These are phyloP conservation scores for Clarias laeviceps DNA, from an alignment of 2,797 vertebrate genomes.

Conservation along the genomic window DNA sequence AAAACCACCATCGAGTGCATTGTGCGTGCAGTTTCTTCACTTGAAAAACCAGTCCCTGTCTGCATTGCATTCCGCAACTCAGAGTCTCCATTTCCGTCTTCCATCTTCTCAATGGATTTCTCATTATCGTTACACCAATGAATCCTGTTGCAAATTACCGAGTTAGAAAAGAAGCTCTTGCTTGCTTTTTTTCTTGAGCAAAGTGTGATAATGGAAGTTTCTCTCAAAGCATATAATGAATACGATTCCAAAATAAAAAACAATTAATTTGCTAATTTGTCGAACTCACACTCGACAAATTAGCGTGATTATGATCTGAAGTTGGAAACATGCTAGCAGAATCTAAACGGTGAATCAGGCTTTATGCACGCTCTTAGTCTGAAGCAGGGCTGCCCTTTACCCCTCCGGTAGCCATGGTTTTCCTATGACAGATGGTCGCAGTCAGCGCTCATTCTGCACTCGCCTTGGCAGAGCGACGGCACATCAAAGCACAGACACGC, in stretches of 20 bases:
- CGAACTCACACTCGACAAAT: neutral
- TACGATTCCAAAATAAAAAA: neutral
- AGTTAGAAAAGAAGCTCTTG: too few relatives aligned
- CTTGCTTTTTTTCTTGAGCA: too few relatives aligned
- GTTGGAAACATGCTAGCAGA: slow-evolving; percentile 36
- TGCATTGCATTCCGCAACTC: neutral
- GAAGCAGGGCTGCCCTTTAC: slow-evolving; percentile 52
- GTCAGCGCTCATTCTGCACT: slow-evolving; percentile 47
- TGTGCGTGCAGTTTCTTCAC: neutral
- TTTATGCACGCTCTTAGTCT: slow-evolving; percentile 44
- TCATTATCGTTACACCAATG: neutral
- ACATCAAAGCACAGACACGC: slow-evolving; percentile 30
- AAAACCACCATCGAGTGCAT: neutral
- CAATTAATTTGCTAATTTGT: neutral
- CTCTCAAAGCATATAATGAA: neutral
- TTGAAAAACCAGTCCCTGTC: neutral
- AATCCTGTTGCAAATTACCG: neutral
- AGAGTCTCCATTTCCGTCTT: neutral
- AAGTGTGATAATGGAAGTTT: neutral
- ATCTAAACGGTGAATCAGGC: slow-evolving; percentile 37
- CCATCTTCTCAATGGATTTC: neutral
- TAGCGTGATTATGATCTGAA: slow-evolving; percentile 42
- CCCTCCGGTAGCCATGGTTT: slow-evolving; percentile 52
- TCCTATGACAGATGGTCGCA: slow-evolving; percentile 67
- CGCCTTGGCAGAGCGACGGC: slow-evolving; percentile 29